These are phyloP conservation scores for Petaurus breviceps DNA, from an alignment of 2,113 vertebrate genomes.

Conservation along the genomic window DNA sequence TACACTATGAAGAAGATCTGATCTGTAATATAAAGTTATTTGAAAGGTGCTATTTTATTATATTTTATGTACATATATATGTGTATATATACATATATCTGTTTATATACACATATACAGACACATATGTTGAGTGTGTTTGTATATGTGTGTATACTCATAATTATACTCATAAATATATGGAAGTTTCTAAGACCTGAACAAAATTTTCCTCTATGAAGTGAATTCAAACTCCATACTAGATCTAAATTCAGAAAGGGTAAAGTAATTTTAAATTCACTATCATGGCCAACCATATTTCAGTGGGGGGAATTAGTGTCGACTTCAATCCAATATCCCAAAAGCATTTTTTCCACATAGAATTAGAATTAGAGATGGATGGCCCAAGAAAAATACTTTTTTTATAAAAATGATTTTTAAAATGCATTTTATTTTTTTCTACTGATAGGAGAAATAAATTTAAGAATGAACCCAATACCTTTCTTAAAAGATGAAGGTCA, in stretches of 20 bases:
- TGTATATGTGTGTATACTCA: neutral
- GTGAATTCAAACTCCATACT: neutral
- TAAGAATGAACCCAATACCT: neutral
- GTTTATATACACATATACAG: neutral
- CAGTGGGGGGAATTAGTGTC: neutral
- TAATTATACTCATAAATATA: neutral
- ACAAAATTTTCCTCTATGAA: neutral
- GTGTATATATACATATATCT: neutral
- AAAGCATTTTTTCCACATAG: neutral
- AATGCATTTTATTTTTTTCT: neutral
- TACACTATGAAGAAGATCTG: neutral
- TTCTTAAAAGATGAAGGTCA: neutral
- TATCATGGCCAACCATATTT: neutral
- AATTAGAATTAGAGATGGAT: neutral
- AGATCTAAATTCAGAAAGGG: neutral
- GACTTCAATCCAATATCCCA: neutral
- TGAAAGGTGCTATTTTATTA: neutral
- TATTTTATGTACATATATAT: neutral
- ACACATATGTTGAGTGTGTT: neutral
- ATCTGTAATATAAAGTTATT: neutral
- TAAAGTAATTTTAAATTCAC: slow-evolving; percentile 13
- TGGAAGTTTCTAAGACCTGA: neutral
- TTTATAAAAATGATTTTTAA: neutral
- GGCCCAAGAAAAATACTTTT: neutral
- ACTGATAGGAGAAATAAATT: neutral